These are phyloP conservation scores for Tauraco erythrolophus DNA, from an alignment of 2,113 vertebrate genomes.

Conservation along the genomic window DNA sequence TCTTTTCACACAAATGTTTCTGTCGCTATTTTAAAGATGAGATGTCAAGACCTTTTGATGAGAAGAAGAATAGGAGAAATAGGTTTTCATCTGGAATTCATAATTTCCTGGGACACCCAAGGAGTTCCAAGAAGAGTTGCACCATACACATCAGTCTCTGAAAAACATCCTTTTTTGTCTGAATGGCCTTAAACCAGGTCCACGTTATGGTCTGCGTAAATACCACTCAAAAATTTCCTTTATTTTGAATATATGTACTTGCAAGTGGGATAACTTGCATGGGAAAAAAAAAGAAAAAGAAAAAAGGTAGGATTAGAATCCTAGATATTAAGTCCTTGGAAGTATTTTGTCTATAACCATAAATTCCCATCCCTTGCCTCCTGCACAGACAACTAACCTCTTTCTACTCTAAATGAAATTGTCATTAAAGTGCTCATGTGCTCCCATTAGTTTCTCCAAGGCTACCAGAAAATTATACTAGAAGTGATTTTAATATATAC, in stretches of 20 bases:
- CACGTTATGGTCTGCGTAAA: not conserved
- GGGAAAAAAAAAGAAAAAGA: too few relatives aligned
- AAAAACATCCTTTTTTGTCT: not conserved
- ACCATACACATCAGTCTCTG: not conserved
- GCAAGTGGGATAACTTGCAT: not conserved
- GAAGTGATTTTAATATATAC: not conserved
- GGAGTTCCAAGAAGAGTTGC: not conserved
- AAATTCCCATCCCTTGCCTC: not conserved
- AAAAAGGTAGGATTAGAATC: not conserved
- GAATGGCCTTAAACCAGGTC: not conserved
- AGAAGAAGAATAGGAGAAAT: not conserved
- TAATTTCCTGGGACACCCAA: not conserved
- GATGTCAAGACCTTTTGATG: not conserved
- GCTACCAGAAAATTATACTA: constrained; percentile 7
- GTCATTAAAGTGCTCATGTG: not conserved
- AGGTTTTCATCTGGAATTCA: not conserved
- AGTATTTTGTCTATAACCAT: not conserved
- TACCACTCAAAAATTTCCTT: not conserved
- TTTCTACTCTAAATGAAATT: not conserved
- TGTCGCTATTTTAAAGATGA: not conserved
- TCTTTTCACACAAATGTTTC: not conserved
- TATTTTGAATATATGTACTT: not conserved
- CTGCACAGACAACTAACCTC: not conserved
- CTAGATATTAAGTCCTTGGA: not conserved
- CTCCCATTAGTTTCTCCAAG: constrained; percentile 3